phyloP scores from a whole-genome alignment of 1,140 invertebrate species.

The Berghia stephanieae region DNA sequence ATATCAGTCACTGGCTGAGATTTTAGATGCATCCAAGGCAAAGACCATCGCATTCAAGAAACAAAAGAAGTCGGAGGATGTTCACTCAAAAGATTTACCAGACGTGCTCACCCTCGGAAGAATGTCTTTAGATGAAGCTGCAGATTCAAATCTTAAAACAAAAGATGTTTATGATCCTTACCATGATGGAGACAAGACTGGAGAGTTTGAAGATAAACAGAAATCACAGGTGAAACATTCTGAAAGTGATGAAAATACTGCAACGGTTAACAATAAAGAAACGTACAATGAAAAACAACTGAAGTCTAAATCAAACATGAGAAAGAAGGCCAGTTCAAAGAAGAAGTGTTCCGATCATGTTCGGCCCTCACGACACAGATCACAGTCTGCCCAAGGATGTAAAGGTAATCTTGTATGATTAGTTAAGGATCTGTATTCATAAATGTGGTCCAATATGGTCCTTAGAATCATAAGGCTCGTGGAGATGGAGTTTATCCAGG shows the following conservation, averaged over 20 bases:
- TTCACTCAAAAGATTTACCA: neutral
- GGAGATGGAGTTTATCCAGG: too few species aligned
- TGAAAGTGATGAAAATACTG: too few species aligned
- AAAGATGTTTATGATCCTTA: neutral
- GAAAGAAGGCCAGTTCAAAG: too few species aligned
- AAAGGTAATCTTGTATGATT: too few species aligned
- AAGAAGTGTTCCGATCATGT: too few species aligned
- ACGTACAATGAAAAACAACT: neutral
- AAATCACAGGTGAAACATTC: neutral
- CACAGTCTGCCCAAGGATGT: too few species aligned
- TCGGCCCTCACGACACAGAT: too few species aligned
- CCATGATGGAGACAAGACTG: neutral
- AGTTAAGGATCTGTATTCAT: too few species aligned
- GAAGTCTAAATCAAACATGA: too few species aligned
- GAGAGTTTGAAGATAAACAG: neutral
- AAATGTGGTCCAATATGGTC: too few species aligned
- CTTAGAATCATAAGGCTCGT: too few species aligned
- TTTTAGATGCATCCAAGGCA: slow-evolving; percentile 5
- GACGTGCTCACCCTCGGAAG: neutral
- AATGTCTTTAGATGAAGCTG: neutral
- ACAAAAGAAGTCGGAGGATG: neutral
- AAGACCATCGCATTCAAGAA: slow-evolving; percentile 8
- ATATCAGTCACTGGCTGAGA: slow-evolving; percentile 29
- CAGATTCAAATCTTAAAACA: too few species aligned
- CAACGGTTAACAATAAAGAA: neutral